Percentiles rank a stretch among this genome's conserved stretches.
These are phyloP conservation scores for Drosophila putrida DNA, from an alignment of 2,888 invertebrate species.

Conservation along the genomic window DNA sequence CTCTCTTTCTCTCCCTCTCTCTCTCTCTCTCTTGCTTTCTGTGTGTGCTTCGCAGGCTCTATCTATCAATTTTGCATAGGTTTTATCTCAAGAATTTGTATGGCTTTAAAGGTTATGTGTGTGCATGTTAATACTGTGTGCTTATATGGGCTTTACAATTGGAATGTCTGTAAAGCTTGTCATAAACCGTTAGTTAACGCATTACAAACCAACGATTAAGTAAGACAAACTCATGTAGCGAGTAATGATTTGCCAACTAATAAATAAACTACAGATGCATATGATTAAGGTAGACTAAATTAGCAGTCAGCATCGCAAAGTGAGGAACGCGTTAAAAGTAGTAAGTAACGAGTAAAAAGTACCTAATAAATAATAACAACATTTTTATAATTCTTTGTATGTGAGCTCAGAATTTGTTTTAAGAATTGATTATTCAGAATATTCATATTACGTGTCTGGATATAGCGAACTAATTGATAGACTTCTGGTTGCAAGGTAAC, in stretches of 20 bases:
- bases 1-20: neutral
- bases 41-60: slow-evolving; percentile 37
- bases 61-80: slow-evolving; percentile 75
- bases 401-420: too few relatives aligned
- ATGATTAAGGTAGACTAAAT: too few relatives aligned
- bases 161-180: slow-evolving; percentile 46
- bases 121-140: slow-evolving; percentile 29
- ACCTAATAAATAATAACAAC: too few relatives aligned
- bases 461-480: too few relatives aligned
- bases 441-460: too few relatives aligned
- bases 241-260: neutral
- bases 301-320: too few relatives aligned
- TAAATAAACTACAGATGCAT: too few relatives aligned
- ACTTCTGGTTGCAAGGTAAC: too few relatives aligned
- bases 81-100: slow-evolving; percentile 68
- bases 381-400: too few relatives aligned
- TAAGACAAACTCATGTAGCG: neutral
- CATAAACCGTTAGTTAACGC: slow-evolving; percentile 21
- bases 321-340: too few relatives aligned
- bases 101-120: slow-evolving; percentile 59
- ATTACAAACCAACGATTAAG: neutral
- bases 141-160: slow-evolving; percentile 31
- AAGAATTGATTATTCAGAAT: too few relatives aligned
- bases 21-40: neutral
- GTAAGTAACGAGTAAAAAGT: too few relatives aligned